Evolutionary conservation across 2,888 invertebrate species (phyloP), one percentile per base, ranked within the genome.

Genomic region (Eupithecia insigniata): DNA sequence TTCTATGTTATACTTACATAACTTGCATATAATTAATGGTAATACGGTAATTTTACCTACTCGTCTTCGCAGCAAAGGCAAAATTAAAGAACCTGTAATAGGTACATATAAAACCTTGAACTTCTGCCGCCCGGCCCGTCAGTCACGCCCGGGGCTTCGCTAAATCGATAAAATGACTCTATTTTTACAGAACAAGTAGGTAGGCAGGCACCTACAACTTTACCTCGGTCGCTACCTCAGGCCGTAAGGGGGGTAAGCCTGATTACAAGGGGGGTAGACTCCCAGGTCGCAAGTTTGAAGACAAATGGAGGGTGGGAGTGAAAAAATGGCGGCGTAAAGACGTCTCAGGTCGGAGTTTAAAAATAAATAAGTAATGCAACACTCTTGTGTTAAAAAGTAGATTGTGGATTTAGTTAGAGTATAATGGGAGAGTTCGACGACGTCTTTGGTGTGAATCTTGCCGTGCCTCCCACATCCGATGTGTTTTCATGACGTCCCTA

Each of bases 271-370:
- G 76, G 78, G 79, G 74, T 66, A 60, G 70, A 67, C 81, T 80
- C 86, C 83, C 87, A 88, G 89, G 89, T 87, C 88, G 88, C 87
- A 86, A 89, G 87, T 88, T 89, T 88, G 85, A 91, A 91, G 90
- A 91, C 89, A 89, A 89, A 90, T 89, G 77, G 76, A 79, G 77
- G 77, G 55, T 26, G 55, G 80, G 80, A 79, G 80, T 80, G 83
- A 88, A 89, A 90, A 91, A 90, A 90, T 89, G 89, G 89, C 88
- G 81, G 86, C 84, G 83, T 80, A 80, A 82, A 87, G 83, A 83
- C 86, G 84, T 83, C 85, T 83, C 81, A 82, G 86, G 85, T 83
- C 83, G 82, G 73, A 82, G 84, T 85, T 85, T 84, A 85, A 87
- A 88, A 85, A 86, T 85, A 87, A 84, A 86, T 86, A 87, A 84